Conservation (phyloP, 2,888 invertebrate genomes). For the Cynaeus angustus region DNA sequence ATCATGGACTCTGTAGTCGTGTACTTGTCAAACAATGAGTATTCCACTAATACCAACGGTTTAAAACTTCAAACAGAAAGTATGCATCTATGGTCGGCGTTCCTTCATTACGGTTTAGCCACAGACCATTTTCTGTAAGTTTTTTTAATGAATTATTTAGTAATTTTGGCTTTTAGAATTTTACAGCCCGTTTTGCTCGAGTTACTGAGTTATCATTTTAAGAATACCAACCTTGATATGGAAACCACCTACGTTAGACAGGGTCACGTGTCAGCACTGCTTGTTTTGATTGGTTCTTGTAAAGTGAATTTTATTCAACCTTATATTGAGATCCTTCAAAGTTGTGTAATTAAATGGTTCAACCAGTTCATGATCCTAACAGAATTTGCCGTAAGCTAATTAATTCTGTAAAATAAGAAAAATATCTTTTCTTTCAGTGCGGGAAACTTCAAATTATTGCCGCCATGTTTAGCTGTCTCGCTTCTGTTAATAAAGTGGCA, state of each 20-base stretch:
- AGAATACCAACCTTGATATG: conserved; percentile 73
- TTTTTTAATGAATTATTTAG: background rate
- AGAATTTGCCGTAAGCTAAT: conserved; percentile 68
- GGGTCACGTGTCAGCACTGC: conserved; percentile 74
- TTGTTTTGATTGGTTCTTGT: conserved; percentile 55
- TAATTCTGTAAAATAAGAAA: conserved; percentile 13
- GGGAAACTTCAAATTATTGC: conserved; percentile 68
- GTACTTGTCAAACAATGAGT: conserved; percentile 74
- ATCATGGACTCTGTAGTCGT: conserved; percentile 74
- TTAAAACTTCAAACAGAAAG: conserved; percentile 79
- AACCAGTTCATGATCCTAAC: conserved; percentile 69
- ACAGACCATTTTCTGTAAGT: conserved; percentile 71
- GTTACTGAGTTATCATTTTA: conserved; percentile 76
- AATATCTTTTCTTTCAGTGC: conserved; percentile 64
- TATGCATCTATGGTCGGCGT: conserved; percentile 75
- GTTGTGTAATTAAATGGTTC: conserved; percentile 73
- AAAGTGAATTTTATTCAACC: conserved; percentile 53
- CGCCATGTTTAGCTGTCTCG: conserved; percentile 61
- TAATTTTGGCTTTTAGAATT: conserved; percentile 62
- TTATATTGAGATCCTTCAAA: conserved; percentile 59
- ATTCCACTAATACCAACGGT: conserved; percentile 73
- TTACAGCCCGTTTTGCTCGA: conserved; percentile 75
- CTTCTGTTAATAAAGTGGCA: conserved; percentile 51
- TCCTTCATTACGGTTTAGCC: conserved; percentile 74
- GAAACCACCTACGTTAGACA: conserved; percentile 73